Evolutionary conservation across 2,113 vertebrate genomes (phyloP).

Genomic region (Lepus americanus): DNA sequence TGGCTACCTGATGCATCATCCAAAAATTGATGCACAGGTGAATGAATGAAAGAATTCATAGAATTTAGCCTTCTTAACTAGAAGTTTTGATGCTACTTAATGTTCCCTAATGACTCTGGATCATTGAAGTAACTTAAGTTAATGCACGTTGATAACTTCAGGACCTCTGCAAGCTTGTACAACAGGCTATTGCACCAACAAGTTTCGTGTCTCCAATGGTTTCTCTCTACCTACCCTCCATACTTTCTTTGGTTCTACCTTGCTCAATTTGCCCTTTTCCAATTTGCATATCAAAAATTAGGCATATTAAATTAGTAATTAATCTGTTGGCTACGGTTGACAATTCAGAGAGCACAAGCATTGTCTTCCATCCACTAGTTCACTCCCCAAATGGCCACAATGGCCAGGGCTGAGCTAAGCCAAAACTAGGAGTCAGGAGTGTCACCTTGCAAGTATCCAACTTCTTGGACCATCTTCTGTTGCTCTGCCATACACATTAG

Average conservation of each 20-base stretch:
- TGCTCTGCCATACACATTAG: no score
- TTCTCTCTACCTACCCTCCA: background rate
- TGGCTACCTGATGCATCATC: background rate
- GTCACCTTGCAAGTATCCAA: no score
- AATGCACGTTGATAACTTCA: background rate
- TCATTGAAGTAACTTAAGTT: background rate
- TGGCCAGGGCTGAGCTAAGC: no score
- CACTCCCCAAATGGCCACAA: no score
- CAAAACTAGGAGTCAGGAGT: no score
- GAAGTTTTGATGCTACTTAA: background rate
- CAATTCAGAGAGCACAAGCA: background rate
- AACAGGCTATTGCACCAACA: background rate
- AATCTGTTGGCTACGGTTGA: background rate
- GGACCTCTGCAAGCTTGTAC: background rate
- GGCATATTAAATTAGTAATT: constrained; percentile 14
- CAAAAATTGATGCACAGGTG: background rate
- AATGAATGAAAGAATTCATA: background rate
- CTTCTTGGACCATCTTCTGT: no score
- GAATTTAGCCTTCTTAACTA: background rate
- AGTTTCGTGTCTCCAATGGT: background rate
- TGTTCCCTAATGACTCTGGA: background rate
- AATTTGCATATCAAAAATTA: constrained; percentile 15
- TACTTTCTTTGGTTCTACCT: constrained; percentile 24
- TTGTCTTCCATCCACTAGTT: no score
- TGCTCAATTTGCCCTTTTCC: background rate